Evolutionary conservation across 2,113 vertebrate genomes (phyloP).

Genomic region (Labeo catla): DNA sequence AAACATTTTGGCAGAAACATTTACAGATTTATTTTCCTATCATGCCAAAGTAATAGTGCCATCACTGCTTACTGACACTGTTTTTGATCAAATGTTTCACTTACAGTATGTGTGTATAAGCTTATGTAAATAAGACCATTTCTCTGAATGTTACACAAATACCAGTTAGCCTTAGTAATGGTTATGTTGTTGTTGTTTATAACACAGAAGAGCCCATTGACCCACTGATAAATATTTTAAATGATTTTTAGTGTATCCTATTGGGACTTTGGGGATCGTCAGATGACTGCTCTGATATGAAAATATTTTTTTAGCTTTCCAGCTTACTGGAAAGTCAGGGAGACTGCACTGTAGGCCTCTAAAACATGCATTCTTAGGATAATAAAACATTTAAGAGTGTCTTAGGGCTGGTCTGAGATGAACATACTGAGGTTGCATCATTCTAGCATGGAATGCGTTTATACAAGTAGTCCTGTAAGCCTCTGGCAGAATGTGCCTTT

Average conservation of each 20-base stretch:
- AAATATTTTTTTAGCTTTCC: neutral
- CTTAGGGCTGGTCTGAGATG: neutral
- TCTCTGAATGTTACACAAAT: neutral
- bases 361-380: neutral
- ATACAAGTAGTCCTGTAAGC: neutral
- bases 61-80: neutral
- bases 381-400: neutral
- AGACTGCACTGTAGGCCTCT: neutral
- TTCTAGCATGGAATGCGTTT: neutral
- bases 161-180: neutral
- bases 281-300: neutral
- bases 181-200: neutral
- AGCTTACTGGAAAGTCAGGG: neutral
- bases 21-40: neutral
- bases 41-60: neutral
- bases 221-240: neutral
- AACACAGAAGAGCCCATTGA: neutral
- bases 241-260: neutral
- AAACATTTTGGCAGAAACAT: neutral
- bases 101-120: neutral
- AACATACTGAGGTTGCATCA: neutral
- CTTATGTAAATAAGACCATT: neutral
- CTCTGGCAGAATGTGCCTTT: constrained; percentile 2
- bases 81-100: neutral
- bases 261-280: neutral